These are phyloP conservation scores for Caenorhabditis sp. DNA, from an alignment of 2,888 invertebrate species.

Conservation along the genomic window DNA sequence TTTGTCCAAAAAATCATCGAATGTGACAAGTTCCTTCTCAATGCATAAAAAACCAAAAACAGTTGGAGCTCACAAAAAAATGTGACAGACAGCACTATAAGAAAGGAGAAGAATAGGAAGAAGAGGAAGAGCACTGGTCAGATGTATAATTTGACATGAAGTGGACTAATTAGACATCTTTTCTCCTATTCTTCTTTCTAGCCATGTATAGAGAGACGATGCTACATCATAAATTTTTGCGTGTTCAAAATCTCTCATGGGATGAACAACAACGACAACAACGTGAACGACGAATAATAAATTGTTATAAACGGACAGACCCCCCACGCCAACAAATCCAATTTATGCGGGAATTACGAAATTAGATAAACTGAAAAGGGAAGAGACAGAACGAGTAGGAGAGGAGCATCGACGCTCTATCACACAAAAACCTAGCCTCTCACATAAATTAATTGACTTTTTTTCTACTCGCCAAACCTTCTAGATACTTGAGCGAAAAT, in stretches of 20 bases:
- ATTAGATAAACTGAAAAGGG: neutral
- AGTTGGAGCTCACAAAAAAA: neutral
- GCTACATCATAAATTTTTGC: neutral
- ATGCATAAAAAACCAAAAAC: neutral
- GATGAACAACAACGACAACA: neutral
- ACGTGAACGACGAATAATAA: neutral
- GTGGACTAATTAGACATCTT: conserved; percentile 3
- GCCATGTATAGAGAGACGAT: neutral
- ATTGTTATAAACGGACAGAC: neutral
- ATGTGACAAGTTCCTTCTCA: neutral
- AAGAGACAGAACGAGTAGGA: neutral
- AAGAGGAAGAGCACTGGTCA: neutral
- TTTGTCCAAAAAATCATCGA: neutral
- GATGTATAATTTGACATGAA: conserved; percentile 4
- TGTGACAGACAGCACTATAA: conserved; percentile 2
- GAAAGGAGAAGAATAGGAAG: neutral
- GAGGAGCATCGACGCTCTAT: neutral
- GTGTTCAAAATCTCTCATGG: neutral
- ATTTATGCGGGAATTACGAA: neutral
- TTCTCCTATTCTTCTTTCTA: neutral
- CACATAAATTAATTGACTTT: neutral
- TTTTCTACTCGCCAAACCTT: neutral
- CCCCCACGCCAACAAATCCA: neutral
- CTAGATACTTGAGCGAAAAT: too few relatives aligned
- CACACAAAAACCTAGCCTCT: neutral